phyloP scores from a whole-genome alignment of 2,888 invertebrate genomes.

The Spisula subtruncata region DNA sequence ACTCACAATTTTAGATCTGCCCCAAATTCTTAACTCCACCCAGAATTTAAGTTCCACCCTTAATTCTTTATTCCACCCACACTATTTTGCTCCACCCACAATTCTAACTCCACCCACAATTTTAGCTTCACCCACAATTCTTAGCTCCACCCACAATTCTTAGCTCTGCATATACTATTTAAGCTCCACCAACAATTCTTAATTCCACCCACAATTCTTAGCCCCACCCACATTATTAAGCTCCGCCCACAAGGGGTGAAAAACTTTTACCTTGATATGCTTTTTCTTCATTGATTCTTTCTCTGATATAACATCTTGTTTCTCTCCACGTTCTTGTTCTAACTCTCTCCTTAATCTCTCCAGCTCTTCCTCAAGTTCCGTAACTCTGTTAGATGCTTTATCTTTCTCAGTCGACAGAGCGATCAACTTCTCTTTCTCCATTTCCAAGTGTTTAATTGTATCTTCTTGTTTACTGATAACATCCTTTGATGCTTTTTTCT shows the following conservation, averaged over 20 bases:
- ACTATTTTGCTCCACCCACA: too few relatives aligned
- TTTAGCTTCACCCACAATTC: not conserved
- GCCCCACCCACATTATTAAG: too few relatives aligned
- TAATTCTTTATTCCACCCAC: too few relatives aligned
- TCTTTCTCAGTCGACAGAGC: conserved; percentile 81
- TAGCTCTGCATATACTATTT: too few relatives aligned
- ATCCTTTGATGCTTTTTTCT: conserved; percentile 60
- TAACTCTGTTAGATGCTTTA: conserved; percentile 83
- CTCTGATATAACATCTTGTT: conserved; percentile 85
- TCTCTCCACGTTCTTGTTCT: conserved; percentile 83
- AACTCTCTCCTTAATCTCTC: conserved; percentile 86
- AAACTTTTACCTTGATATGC: conserved; percentile 81
- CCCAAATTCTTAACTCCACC: too few relatives aligned
- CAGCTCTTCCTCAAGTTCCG: conserved; percentile 92
- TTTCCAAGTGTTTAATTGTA: conserved; percentile 78
- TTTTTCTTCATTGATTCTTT: conserved; percentile 89
- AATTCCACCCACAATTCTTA: too few relatives aligned
- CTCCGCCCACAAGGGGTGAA: not conserved
- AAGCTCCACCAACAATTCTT: too few relatives aligned
- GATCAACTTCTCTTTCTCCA: conserved; percentile 90
- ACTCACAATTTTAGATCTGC: too few relatives aligned
- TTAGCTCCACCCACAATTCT: too few relatives aligned
- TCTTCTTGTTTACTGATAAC: conserved; percentile 80
- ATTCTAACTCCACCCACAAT: not conserved
- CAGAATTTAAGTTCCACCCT: too few relatives aligned